Evolutionary conservation across 2,113 vertebrate genomes (phyloP).

Genomic region (Pungitius pungitius): DNA sequence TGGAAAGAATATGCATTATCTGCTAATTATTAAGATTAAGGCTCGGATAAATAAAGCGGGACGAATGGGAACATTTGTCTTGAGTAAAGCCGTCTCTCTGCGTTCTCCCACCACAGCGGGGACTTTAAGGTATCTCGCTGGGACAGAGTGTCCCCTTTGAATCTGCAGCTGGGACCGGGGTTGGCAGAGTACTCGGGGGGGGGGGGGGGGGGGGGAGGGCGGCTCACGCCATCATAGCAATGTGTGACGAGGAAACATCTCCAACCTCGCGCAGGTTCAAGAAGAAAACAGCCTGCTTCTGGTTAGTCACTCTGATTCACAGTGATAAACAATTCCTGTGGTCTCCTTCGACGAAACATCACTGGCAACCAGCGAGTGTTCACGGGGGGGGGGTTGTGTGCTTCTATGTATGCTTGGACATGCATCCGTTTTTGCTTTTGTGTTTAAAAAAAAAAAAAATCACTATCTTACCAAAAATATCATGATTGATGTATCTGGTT

Average conservation of each 20-base stretch:
- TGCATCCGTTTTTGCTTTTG: conserved; percentile 17
- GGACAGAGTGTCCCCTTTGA: conserved; percentile 46
- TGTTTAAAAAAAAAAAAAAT: background rate
- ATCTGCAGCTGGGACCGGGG: conserved; percentile 32
- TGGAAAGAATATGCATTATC: conserved; percentile 60
- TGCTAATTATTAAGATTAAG: conserved; percentile 77
- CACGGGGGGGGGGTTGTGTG: conserved; percentile 58
- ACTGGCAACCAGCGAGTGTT: conserved; percentile 49
- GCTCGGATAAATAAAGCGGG: conserved; percentile 70
- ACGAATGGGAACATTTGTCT: conserved; percentile 76
- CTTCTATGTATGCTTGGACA: conserved; percentile 51
- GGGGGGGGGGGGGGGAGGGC: background rate
- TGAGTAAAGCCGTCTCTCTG: conserved; percentile 58
- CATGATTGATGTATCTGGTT: background rate
- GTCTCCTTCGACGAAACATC: conserved; percentile 75
- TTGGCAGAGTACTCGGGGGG: conserved; percentile 26
- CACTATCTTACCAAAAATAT: conserved; percentile 15
- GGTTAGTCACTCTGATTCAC: conserved; percentile 85
- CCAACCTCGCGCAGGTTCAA: conserved; percentile 83
- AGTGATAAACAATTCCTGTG: conserved; percentile 90
- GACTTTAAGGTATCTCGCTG: conserved; percentile 41
- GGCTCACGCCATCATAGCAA: conserved; percentile 73
- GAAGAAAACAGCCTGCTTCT: conserved; percentile 83
- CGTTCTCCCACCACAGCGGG: conserved; percentile 29
- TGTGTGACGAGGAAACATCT: conserved; percentile 81